Evolutionary conservation across 2,113 vertebrate species (phyloP), one percentile per base, ranked within the genome.

Genomic region (Hemicordylus capensis): DNA sequence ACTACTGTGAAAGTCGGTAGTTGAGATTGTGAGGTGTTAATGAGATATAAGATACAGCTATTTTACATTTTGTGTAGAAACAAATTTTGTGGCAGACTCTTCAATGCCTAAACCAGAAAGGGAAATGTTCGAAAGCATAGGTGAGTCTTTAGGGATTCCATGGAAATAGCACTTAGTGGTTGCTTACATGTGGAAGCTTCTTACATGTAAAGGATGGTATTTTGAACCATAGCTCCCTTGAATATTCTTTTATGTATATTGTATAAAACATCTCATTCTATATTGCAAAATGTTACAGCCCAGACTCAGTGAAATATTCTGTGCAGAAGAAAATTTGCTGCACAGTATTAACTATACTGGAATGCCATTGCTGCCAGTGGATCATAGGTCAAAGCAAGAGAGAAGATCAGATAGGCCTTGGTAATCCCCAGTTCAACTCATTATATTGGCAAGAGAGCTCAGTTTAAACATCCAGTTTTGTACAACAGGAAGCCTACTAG

Each of bases 251-350:
- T 0, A 22, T 56, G 81, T 81, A 58, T 0, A 84, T 15, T 70
- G 58, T 44, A 15, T 2, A 81, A 88, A 66, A 42, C 20, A 20
- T 86, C n/a, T 72, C 46, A 61, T 69, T 78, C 59, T 81, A 12
- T 15, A 39, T 0, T 48, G 0, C 42, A 19, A 0, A 2, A 48
- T 17, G 39, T 75, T 73, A 58, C 11, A 31, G 2, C 64, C 22
- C 39, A 63, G 39, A 44, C 12, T 15, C 17, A 28, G 26, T 44
- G 37, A 17, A 61, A 11, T 61, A 11, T 46, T 59, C 26, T 9
- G 63, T 44, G 59, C 61, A 80, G 26, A 39, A 48, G 56, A 76
- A 64, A 31, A 39, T n/a, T 20, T 66, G 22, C 59, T 75, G n/a
- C 42, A 75, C 37, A 31, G 26, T 39, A 63, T 15, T 19, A 44